phyloP scores from a whole-genome alignment of 2,113 vertebrate genomes.

The Pterocles gutturalis region DNA sequence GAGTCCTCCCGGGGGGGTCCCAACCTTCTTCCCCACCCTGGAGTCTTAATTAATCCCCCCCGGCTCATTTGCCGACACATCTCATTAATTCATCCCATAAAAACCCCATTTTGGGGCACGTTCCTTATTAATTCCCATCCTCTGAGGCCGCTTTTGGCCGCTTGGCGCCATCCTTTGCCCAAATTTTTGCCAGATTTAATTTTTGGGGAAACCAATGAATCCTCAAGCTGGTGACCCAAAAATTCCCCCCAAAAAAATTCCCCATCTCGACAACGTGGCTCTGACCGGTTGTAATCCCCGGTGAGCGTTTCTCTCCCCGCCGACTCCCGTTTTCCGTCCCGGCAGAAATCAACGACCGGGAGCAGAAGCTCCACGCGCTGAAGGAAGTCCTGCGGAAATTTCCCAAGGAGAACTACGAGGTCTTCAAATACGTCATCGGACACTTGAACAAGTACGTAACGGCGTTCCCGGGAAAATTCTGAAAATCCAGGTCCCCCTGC shows the following conservation, averaged over 20 bases:
- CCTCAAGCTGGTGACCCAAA: not conserved
- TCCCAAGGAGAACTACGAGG: conserved; percentile 93
- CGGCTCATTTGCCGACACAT: fast-evolving
- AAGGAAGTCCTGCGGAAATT: conserved; percentile 92
- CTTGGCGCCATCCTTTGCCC: not conserved
- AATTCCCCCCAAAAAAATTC: not conserved
- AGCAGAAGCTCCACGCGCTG: conserved; percentile 90
- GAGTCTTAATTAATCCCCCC: not conserved
- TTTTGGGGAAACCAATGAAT: not conserved
- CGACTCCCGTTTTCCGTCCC: not conserved
- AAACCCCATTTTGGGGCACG: fast-evolving
- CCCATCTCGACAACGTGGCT: no score
- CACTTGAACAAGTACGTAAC: conserved; percentile 90
- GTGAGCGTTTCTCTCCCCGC: not conserved
- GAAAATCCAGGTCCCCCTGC: no score
- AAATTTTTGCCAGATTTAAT: not conserved
- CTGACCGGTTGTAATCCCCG: no score
- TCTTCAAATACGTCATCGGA: conserved; percentile 95
- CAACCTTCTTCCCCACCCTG: fast-evolving
- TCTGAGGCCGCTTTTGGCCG: fast-evolving
- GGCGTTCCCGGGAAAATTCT: no score
- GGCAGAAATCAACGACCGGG: conserved; percentile 91
- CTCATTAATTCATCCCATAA: not conserved
- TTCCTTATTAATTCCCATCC: fast-evolving
- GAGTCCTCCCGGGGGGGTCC: conserved; percentile 61